phyloP scores from a whole-genome alignment of 2,113 vertebrate species.

The Pionites leucogaster region DNA sequence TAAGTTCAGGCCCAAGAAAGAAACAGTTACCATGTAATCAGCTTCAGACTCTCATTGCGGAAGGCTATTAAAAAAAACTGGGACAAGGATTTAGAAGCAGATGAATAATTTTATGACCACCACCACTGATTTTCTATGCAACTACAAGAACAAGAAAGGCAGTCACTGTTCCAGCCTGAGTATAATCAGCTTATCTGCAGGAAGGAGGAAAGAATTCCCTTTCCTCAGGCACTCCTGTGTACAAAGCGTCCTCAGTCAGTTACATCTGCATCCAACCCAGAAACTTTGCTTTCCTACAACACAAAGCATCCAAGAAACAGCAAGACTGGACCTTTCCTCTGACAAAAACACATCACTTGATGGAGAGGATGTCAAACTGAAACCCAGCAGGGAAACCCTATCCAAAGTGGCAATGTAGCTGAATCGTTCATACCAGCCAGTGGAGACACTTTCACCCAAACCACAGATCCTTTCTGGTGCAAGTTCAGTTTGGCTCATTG shows the following conservation, averaged over 20 bases:
- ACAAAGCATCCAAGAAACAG: neutral
- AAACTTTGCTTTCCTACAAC: neutral
- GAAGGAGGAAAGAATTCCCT: neutral
- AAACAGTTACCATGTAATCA: neutral
- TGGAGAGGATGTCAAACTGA: neutral
- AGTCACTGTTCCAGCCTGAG: neutral
- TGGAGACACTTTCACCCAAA: neutral
- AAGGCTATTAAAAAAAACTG: neutral
- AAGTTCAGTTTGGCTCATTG: neutral
- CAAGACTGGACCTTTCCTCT: neutral
- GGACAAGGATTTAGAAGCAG: constrained; percentile 30
- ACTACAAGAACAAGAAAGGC: constrained; percentile 13
- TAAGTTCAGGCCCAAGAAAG: constrained; percentile 15
- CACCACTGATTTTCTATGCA: neutral
- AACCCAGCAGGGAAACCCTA: neutral
- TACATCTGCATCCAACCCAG: neutral
- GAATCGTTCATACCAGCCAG: neutral
- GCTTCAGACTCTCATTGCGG: neutral
- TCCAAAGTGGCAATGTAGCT: neutral
- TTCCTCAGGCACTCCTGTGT: neutral
- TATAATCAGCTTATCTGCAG: constrained; percentile 27
- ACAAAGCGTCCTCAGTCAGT: neutral
- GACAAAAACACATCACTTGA: neutral
- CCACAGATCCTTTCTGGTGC: neutral
- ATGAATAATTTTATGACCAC: constrained; percentile 19